Evolutionary conservation across 1,140 invertebrate genomes (phyloP), one percentile per base, ranked within the genome.

Genomic region (Aphis gossypii): DNA sequence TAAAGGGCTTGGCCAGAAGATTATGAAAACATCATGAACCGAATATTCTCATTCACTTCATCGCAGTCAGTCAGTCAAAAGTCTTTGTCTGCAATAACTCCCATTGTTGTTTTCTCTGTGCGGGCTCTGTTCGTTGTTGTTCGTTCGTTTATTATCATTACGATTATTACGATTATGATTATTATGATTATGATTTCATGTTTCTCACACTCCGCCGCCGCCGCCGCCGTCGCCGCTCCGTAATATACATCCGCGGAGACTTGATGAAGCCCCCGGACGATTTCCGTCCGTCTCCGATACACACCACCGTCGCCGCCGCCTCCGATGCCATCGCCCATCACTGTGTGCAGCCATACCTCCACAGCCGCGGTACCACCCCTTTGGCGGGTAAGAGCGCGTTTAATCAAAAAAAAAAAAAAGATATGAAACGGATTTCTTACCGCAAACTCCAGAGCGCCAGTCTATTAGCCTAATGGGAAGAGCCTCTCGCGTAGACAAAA

Each of bases 21-120:
- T 86, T 93, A 93, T 93, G 92, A 93, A 93, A 93, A 93, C 92
- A 93, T 93, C 92, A 93, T 93, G 92, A 93, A 93, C 92, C 92
- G 82, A 93, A 93, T 93, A 93, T 86, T 76, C 82, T 86, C 82
- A 54, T 84, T 93, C 92, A 44, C 92, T 54, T 38, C 82, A 25
- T 41, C 76, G 46, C 38, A 84, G 48, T 86, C 92, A 92, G 91
- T 92, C 91, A 93, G 92, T 93, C 92, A 93, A 93, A 93, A 93
- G 82, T 93, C 92, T 93, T 93, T 93, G 92, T 93, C 76, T 93
- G 92, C 92, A 30, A 84, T 20, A 93, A 93, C 44, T 84, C 76
- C 82, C 48, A 93, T 93, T 93, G 92, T 93, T 93, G 90, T 84
- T 84, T 56, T 93, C 92, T 89, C 48, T 54, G 48, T 21, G 48